Conservation (phyloP, 2,888 invertebrate genomes). For the Cosmopolites sordidus region DNA sequence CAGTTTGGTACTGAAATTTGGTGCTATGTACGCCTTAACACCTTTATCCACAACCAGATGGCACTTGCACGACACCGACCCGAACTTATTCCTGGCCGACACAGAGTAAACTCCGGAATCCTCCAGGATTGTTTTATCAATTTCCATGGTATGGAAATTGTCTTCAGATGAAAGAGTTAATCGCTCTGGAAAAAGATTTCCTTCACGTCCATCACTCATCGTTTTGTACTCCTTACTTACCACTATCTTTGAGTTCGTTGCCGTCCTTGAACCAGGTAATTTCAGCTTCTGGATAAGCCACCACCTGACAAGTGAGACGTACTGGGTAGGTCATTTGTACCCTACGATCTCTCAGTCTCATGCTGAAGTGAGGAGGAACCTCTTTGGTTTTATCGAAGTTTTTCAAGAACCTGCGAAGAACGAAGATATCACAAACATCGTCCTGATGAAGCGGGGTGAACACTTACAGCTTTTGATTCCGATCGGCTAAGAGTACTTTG, state of each 20-base stretch:
- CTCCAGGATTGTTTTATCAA: conserved; percentile 69
- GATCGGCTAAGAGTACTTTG: conserved; percentile 70
- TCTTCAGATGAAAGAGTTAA: conserved; percentile 65
- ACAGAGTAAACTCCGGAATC: conserved; percentile 79
- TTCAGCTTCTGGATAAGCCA: conserved; percentile 68
- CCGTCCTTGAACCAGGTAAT: conserved; percentile 86
- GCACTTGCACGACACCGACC: conserved; percentile 76
- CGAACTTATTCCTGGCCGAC: conserved; percentile 73
- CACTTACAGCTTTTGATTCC: conserved; percentile 63
- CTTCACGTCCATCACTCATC: no score
- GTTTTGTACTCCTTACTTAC: no score
- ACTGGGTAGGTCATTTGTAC: conserved; percentile 81
- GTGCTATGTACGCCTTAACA: conserved; percentile 74
- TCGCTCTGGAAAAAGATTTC: conserved; percentile 49
- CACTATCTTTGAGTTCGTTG: conserved; percentile 55
- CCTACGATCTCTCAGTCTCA: conserved; percentile 77
- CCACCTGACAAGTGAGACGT: conserved; percentile 78
- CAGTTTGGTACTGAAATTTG: conserved; percentile 68
- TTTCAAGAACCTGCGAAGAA: conserved; percentile 27
- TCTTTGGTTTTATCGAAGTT: conserved; percentile 49
- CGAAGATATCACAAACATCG: not conserved
- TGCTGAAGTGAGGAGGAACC: conserved; percentile 75
- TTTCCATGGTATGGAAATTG: conserved; percentile 77
- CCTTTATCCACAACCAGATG: conserved; percentile 77
- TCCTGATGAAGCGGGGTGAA: not conserved